phyloP scores from a whole-genome alignment of 2,888 invertebrate species.

The Lymantria dispar region DNA sequence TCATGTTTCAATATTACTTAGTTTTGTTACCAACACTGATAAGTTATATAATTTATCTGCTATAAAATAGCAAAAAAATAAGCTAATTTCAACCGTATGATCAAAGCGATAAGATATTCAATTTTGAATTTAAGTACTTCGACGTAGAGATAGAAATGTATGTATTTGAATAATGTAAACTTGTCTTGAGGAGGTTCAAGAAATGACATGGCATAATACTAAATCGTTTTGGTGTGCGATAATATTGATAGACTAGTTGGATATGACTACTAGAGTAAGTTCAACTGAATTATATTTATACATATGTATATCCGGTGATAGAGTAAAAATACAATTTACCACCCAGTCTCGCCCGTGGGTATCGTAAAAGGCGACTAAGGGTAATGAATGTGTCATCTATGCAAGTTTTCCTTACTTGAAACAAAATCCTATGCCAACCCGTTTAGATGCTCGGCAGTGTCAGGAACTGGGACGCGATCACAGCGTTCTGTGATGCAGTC shows the following conservation, averaged over 20 bases:
- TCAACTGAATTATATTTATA: too few relatives aligned
- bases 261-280: conserved; percentile 3
- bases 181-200: conserved; percentile 62
- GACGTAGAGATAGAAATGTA: conserved; percentile 47
- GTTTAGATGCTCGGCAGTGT: too few relatives aligned
- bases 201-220: conserved; percentile 77
- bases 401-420: too few relatives aligned
- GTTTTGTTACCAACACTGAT: conserved; percentile 59
- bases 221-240: conserved; percentile 50
- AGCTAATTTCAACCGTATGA: conserved; percentile 31
- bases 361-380: too few relatives aligned
- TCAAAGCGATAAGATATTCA: conserved; percentile 6
- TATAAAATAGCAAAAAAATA: conserved; percentile 5
- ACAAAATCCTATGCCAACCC: too few relatives aligned
- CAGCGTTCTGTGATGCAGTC: too few relatives aligned
- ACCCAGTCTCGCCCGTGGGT: too few relatives aligned
- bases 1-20: conserved; percentile 57
- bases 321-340: too few relatives aligned
- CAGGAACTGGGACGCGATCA: too few relatives aligned
- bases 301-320: too few relatives aligned
- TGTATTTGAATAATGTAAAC: conserved; percentile 78
- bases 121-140: conserved; percentile 25
- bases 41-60: conserved; percentile 34
- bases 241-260: conserved; percentile 33
- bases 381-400: too few relatives aligned